Percentiles rank a stretch among this genome's conserved stretches.
Evolutionary conservation across 2,888 invertebrate species (phyloP).

Genomic region (Pseudococcus viburni): DNA sequence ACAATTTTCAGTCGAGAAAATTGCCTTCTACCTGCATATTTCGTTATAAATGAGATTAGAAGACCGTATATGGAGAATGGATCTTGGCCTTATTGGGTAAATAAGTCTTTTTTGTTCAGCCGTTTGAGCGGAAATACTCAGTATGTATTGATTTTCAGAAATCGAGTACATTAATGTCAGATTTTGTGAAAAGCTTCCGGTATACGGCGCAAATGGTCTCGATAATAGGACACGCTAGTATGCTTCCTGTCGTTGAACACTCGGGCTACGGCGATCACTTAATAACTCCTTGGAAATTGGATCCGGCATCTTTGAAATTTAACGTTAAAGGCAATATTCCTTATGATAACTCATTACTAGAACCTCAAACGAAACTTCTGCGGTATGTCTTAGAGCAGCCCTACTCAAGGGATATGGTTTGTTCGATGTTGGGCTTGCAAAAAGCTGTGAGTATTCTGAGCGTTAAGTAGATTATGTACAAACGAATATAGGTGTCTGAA

Average conservation of each 20-base stretch:
- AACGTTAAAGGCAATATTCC: conserved; percentile 82
- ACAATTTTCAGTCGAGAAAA: conserved; percentile 94
- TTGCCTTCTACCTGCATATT: conserved; percentile 93
- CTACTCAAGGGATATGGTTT: conserved; percentile 96
- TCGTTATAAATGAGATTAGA: conserved; percentile 94
- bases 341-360: conserved; percentile 87
- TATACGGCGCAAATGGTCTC: conserved; percentile 97
- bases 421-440: conserved; percentile 92
- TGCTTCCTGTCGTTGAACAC: conserved; percentile 95
- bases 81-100: conserved; percentile 93
- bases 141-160: conserved; percentile 75
- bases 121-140: no score
- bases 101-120: conserved; percentile 65
- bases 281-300: conserved; percentile 93
- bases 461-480: background rate
- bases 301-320: conserved; percentile 84
- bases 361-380: conserved; percentile 89
- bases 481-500: background rate
- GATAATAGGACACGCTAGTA: conserved; percentile 88
- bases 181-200: conserved; percentile 93
- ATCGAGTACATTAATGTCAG: conserved; percentile 86
- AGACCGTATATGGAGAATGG: conserved; percentile 87
- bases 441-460: conserved; percentile 78
- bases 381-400: conserved; percentile 94
- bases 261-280: conserved; percentile 91